phyloP scores from a whole-genome alignment of 2,888 invertebrate species.

The Drosophila prostipennis region DNA sequence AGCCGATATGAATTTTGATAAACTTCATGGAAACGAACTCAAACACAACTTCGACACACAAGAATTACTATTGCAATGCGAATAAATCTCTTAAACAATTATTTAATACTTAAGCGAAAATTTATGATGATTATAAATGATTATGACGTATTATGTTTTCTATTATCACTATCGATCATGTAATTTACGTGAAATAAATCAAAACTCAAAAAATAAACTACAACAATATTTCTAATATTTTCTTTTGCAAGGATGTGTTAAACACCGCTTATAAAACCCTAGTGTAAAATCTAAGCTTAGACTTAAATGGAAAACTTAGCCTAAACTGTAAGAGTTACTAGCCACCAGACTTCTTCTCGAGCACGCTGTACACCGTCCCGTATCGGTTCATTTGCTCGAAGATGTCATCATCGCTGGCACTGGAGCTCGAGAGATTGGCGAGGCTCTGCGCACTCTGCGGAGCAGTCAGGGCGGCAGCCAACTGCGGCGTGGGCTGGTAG shows the following conservation, averaged over 20 bases:
- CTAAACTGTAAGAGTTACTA: background rate
- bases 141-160: slow-evolving; percentile 81
- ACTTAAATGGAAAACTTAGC: background rate
- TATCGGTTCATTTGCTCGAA: slow-evolving; percentile 58
- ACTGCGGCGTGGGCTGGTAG: slow-evolving; percentile 65
- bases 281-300: background rate
- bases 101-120: slow-evolving; percentile 72
- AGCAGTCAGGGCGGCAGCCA: slow-evolving; percentile 36
- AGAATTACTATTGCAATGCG: slow-evolving; percentile 51
- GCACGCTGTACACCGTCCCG: slow-evolving; percentile 62
- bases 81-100: slow-evolving; percentile 72
- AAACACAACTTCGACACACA: slow-evolving; percentile 32
- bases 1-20: slow-evolving; percentile 19
- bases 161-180: slow-evolving; percentile 77
- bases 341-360: slow-evolving; percentile 22
- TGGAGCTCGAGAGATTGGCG: slow-evolving; percentile 40
- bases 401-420: slow-evolving; percentile 70
- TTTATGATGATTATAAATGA: slow-evolving; percentile 64
- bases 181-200: slow-evolving; percentile 79
- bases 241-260: slow-evolving; percentile 1
- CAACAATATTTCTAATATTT: background rate
- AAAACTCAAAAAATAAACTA: slow-evolving; percentile 61
- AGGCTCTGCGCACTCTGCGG: slow-evolving; percentile 12
- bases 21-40: slow-evolving; percentile 20
- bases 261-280: background rate